Evolutionary conservation across 2,888 invertebrate species (phyloP).

Genomic region (Ormyrus pomaceus): DNA sequence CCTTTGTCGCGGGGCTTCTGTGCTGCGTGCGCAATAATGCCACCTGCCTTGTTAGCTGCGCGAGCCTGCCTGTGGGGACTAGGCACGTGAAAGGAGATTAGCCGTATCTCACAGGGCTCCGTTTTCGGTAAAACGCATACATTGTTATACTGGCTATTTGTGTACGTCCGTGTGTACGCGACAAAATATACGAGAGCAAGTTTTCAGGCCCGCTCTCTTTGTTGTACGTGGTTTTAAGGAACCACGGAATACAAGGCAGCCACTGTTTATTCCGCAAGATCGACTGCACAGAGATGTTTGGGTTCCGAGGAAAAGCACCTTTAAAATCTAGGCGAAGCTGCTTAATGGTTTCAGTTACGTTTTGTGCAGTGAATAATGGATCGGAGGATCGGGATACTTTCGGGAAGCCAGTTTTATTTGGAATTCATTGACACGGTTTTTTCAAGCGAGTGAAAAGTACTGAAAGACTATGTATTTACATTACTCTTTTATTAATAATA

Average conservation of each 20-base stretch:
- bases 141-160: too few species aligned
- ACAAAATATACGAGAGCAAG: neutral
- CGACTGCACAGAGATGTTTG: neutral
- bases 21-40: conserved; percentile 13
- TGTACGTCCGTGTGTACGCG: too few species aligned
- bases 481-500: too few species aligned
- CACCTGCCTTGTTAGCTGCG: conserved; percentile 27
- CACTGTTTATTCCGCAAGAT: conserved; percentile 1
- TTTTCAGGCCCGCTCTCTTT: neutral
- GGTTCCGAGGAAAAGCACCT: conserved; percentile 12
- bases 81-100: conserved; percentile 34
- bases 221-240: conserved; percentile 15
- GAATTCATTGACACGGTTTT: too few species aligned
- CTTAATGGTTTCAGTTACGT: too few species aligned
- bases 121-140: conserved; percentile 10
- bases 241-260: neutral
- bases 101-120: conserved; percentile 30
- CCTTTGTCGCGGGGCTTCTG: conserved; percentile 13
- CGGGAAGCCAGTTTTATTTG: too few species aligned
- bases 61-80: neutral
- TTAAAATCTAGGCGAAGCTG: too few species aligned
- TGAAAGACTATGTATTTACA: too few species aligned
- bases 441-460: too few species aligned
- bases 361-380: too few species aligned
- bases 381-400: too few species aligned